Evolutionary conservation across 2,888 invertebrate species (phyloP), one percentile per base, ranked within the genome.

Genomic region (Drosophila vallismaia): DNA sequence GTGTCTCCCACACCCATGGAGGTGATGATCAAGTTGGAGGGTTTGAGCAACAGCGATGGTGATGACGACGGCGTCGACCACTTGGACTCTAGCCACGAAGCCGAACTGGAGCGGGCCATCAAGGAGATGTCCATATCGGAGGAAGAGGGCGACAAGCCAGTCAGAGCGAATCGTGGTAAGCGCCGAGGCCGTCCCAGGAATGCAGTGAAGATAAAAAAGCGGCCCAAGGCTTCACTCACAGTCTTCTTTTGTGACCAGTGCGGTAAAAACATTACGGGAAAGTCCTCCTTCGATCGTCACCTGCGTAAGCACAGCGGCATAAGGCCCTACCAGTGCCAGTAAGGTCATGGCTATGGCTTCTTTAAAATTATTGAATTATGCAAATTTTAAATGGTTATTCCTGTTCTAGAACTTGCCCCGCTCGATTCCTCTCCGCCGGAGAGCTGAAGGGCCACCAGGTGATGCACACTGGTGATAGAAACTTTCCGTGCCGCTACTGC

Each of bases 261-360:
- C 56, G 89, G 89, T 0, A 87, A 81, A 42, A 77, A 88, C 48
- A 79, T 89, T 6, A 87, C 79, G 0, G 88, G 89, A 3, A 87
- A 86, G 14, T 78, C 89, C 6, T 82, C 89, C 14, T 90, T 90
- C 40, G 80, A 79, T 40, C 76, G 85, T 2, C 89, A 89, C 72
- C 63, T 89, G 49, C 83, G 88, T 9, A 77, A 89, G n/a, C 90
- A 90, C 24, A 85, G 84, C 2, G 91, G 91, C 3, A 88, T 88
- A 12, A 87, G 90, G 42, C 86, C 86, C 6, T 88, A 75, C 52
- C 85, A 89, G 36, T 90, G 89, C 90, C 88, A 88, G 89, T 89
- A 73, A 77, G 88, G n/a, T 36, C 38, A 6, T 3, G 6, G 4
- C 4, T 24, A 36, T 12, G 1, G 0, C 42, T 19, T 1, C 6